Evolutionary conservation across 2,797 vertebrate genomes (phyloP), one percentile per base, ranked within the genome.

Genomic region (Acanthornis magna): DNA sequence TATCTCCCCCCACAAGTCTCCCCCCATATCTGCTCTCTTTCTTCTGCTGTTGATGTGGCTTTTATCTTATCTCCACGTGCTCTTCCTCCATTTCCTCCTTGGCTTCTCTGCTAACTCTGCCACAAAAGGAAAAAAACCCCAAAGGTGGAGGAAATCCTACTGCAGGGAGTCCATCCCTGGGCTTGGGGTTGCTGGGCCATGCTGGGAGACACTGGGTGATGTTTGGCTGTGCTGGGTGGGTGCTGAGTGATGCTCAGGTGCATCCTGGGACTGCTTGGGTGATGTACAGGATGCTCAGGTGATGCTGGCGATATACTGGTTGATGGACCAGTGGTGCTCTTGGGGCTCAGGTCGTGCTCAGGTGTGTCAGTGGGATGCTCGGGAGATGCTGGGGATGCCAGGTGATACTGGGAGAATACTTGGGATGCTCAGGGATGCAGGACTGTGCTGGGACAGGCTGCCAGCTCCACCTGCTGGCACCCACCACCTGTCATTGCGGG

Each of bases 381-480:
- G 40, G 11, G 26, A 6, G 9, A 3, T 17, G 38, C 19, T 57
- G 48, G 36, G 4, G 63, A 25, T 32, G 36, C 10, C 50, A 12
- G 26, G 40, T 12, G 43, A 7, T 45, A 4, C 30, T 21, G 36
- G 17, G n/a, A 12, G 27, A 11, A 5, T 15, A 4, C 26, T 20
- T 9, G 54, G 2, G 5, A 1, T 30, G 65, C 65, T 48, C 7
- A 10, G 40, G 38, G 38, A 11, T 19, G 21, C 71, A 3, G 9
- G 40, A 10, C 1, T 1, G 3, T 50, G 47, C 38, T 65, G 72
- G 72, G 51, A 67, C 2, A 45, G 63, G 60, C 63, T 89, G 87
- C 32, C 91, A 79, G 81, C 84, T 90, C 97, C 97, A 96, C 77
- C 97, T 97, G 94, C 93, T 94, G 96, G 96, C 84, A 47, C 3